These are phyloP conservation scores for Piscicola geometra DNA, from an alignment of 2,888 invertebrate species.

Conservation along the genomic window DNA sequence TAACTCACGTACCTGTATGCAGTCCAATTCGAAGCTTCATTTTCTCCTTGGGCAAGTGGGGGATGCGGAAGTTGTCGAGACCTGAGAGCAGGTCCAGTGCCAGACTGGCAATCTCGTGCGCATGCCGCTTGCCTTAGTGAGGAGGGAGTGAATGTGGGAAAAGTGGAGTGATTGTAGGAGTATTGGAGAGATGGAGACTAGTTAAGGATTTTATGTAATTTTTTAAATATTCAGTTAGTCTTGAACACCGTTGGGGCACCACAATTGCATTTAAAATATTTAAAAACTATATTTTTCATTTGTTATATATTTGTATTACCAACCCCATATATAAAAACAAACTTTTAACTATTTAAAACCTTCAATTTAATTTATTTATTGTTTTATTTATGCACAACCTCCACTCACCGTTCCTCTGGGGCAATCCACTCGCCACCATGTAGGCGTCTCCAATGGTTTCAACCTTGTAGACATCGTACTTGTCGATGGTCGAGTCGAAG, in stretches of 20 bases:
- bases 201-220: no score
- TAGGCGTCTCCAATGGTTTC: conserved; percentile 45
- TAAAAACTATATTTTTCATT: no score
- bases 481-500: conserved; percentile 44
- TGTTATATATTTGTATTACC: no score
- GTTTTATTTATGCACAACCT: background rate
- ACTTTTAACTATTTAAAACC: no score
- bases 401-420: conserved; percentile 63
- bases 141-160: background rate
- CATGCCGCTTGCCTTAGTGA: conserved; percentile 44
- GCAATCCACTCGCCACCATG: conserved; percentile 47
- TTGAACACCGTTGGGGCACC: no score
- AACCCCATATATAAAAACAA: no score
- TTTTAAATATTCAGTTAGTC: no score
- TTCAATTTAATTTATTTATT: background rate
- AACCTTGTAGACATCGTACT: conserved; percentile 45
- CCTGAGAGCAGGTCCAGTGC: conserved; percentile 45
- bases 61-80: conserved; percentile 43
- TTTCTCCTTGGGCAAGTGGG: conserved; percentile 45
- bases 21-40: conserved; percentile 45
- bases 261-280: no score
- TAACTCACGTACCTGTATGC: conserved; percentile 48
- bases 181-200: no score
- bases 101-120: conserved; percentile 44
- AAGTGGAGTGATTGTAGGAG: no score